Percentiles rank a stretch among this genome's conserved stretches.
These are phyloP conservation scores for Callitettix versicolor DNA, from an alignment of 1,140 invertebrate genomes.

Conservation along the genomic window DNA sequence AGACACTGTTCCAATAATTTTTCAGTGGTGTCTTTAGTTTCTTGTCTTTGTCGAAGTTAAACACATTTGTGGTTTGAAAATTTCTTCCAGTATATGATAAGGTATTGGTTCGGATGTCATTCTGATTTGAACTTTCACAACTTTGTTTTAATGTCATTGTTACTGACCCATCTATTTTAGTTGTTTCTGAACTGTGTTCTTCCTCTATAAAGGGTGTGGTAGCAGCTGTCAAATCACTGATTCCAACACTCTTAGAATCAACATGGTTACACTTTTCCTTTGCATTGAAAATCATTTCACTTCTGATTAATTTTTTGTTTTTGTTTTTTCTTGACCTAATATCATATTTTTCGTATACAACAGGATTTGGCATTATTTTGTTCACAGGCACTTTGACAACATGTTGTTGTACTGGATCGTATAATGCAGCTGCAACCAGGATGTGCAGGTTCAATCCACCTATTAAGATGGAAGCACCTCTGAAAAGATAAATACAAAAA, in stretches of 20 bases:
- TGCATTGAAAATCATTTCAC: not conserved
- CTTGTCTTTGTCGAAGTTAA: slow-evolving; percentile 21
- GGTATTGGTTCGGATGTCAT: slow-evolving; percentile 14
- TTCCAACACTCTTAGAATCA: too few species aligned
- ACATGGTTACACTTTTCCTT: not conserved
- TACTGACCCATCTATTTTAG: not conserved
- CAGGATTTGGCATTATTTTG: slow-evolving; percentile 30
- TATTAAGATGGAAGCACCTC: slow-evolving; percentile 68
- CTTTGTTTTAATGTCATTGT: slow-evolving; percentile 1
- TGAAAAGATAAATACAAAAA: too few species aligned
- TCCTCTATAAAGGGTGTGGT: not conserved
- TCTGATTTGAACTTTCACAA: slow-evolving; percentile 22
- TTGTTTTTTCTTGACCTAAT: not conserved
- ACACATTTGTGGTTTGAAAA: slow-evolving; percentile 26
- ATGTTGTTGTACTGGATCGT: slow-evolving; percentile 71
- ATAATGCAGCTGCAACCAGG: slow-evolving; percentile 70
- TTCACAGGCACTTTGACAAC: slow-evolving; percentile 46
- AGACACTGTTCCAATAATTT: not conserved
- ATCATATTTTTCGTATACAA: not conserved
- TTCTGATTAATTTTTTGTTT: not conserved
- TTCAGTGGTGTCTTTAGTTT: not conserved
- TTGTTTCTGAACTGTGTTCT: not conserved
- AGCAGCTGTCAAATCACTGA: too few species aligned
- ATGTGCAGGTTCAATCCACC: slow-evolving; percentile 73
- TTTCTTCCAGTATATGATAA: slow-evolving; percentile 18